These are phyloP conservation scores for Netelia inedita DNA, from an alignment of 2,888 invertebrate genomes.

Conservation along the genomic window DNA sequence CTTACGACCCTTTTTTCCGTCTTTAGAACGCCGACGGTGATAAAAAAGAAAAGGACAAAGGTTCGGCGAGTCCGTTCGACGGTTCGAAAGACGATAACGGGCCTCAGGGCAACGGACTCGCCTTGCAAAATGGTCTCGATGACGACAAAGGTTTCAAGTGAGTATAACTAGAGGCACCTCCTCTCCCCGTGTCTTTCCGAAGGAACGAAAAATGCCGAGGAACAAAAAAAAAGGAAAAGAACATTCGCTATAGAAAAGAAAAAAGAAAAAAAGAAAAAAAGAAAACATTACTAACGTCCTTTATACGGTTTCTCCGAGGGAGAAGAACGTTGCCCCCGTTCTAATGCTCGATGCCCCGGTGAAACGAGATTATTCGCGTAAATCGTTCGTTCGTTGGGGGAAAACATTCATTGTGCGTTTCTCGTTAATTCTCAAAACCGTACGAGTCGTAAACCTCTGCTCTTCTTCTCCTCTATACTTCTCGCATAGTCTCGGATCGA, in stretches of 20 bases:
- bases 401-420: slow-evolving; percentile 33
- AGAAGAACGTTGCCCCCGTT: slow-evolving; percentile 9
- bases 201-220: not conserved
- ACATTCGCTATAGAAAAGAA: not conserved
- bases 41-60: slow-evolving; percentile 87
- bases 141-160: slow-evolving; percentile 97
- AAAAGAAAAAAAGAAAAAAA: not conserved
- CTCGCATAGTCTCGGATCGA: slow-evolving; percentile 43
- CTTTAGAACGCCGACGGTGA: slow-evolving; percentile 81
- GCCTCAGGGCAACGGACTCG: slow-evolving; percentile 86
- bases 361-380: slow-evolving; percentile 19
- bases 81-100: slow-evolving; percentile 87
- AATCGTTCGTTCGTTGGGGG: not conserved
- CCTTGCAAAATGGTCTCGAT: slow-evolving; percentile 90
- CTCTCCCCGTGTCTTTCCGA: not conserved
- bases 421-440: slow-evolving; percentile 25
- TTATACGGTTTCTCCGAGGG: slow-evolving; percentile 30
- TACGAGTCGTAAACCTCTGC: slow-evolving; percentile 37
- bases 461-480: slow-evolving; percentile 40
- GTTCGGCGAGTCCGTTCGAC: slow-evolving; percentile 87
- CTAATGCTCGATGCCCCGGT: not conserved
- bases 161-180: slow-evolving; percentile 85
- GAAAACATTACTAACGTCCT: slow-evolving; percentile 7
- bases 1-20: slow-evolving; percentile 34
- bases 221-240: not conserved